Evolutionary conservation across 2,888 invertebrate genomes (phyloP), one percentile per base, ranked within the genome.

Genomic region (Lithophane leautieri): DNA sequence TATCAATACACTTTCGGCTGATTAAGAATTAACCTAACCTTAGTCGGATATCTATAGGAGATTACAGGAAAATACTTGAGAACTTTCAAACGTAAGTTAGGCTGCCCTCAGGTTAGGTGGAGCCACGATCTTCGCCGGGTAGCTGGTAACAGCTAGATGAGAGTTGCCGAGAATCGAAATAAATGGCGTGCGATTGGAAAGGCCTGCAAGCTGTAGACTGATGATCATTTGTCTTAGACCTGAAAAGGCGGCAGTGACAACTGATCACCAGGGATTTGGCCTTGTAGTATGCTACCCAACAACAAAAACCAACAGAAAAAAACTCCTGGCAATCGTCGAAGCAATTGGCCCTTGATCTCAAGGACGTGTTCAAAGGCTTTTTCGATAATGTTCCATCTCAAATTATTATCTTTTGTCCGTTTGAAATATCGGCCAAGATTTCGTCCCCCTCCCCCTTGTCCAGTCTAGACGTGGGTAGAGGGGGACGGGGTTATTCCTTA

Each of bases 371-470:
- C 58, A n/a, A 79, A 80, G 63, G 54, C 73, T 79, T 70, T 75
- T 63, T 68, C 81, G 68, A 86, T 80, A 81, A 76, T 70, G 70
- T 73, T 62, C 67, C 52, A 69, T 74, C 69, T 79, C 70, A 80
- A 74, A 74, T 76, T 79, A 72, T 76, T 65, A 80, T 79, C 73
- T 73, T 73, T 84, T 70, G 73, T 82, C 66, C 77, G 47, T 78
- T 81, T 86, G 84, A 86, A 73, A 86, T 85, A 85, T 85, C 60
- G 70, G 66, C 52, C 52, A 75, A 73, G 73, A 77, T 81, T 66
- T 76, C 56, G 9, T 1, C 54, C 54, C 40, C 47, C 34, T 0
- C 6, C 47, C 44, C 63, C 28, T 34, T 62, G 54, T 60, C 74
- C 67, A 54, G 70, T 81, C 67, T 76, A 80, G 70, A 70, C 66